Evolutionary conservation across 2,888 invertebrate species (phyloP), one percentile per base, ranked within the genome.

Genomic region (Dasysyrphus albostriatus): DNA sequence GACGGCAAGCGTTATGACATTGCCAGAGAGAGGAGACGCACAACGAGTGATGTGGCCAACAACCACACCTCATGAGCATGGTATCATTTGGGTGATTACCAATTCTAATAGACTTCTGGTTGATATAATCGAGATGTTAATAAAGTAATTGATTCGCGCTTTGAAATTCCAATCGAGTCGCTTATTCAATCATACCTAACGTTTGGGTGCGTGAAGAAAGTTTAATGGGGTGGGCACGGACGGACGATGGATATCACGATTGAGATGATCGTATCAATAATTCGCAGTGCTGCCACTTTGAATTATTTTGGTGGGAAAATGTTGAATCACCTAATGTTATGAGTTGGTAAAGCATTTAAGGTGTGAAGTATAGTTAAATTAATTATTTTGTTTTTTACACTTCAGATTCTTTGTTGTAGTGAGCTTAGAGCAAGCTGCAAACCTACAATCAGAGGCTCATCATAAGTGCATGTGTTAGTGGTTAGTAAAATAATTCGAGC

Each of bases 121-220:
- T 34, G n/a, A 39, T 37, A 34, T 24, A 49, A 51, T 61, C 10
- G 61, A 24, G 42, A 56, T 29, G 47, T 32, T 72, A 34, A 39
- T 39, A 59, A 54, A 19, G 54, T 69, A 79, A 69, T 74, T 61
- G 61, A 69, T 56, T 74, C 32, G 44, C 32, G 44, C 29, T 37
- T 83, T 63, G 29, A 70, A 74, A 83, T 79, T 83, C 74, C 79
- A 14, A 79, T 61, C 69, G 34, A 74, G 74, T 54, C 39, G 74
- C 69, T 79, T 69, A 65, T 65, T 32, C 12, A 32, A 65, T 32
- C 63, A 16, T 32, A n/a, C 24, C 58, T 19, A 72, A 16, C 14
- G n/a, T 9, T 34, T 34, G 29, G 44, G 51, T 61, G 67, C 58
- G 73, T 65, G 37, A 49, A 39, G 39, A 59, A 81, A 75, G 59